Percentiles rank a stretch among this genome's conserved stretches.
phyloP scores from a whole-genome alignment of 2,888 invertebrate species.

The Nycteola revayana region DNA sequence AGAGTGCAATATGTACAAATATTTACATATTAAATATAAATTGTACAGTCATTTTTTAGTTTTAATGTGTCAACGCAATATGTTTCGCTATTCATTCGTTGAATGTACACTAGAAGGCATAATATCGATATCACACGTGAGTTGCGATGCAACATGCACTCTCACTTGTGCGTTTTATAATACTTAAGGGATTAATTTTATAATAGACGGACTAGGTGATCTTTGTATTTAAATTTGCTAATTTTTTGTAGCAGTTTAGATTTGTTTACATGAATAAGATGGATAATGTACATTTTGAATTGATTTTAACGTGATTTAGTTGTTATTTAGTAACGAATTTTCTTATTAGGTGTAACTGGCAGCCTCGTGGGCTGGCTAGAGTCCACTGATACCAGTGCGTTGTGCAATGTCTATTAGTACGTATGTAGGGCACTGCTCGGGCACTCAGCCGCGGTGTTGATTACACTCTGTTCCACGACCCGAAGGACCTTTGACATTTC shows the following conservation, averaged over 20 bases:
- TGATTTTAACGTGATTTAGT: constrained; percentile 82
- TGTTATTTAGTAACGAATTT: constrained; percentile 80
- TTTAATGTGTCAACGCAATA: constrained; percentile 80
- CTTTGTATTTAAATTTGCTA: constrained; percentile 81
- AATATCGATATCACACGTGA: constrained; percentile 74
- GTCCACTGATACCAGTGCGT: constrained; percentile 74
- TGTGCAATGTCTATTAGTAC: constrained; percentile 70
- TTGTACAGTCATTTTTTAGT: constrained; percentile 80
- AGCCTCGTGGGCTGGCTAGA: constrained; percentile 61
- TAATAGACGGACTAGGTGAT: constrained; percentile 76
- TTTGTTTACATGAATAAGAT: constrained; percentile 77
- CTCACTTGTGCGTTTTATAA: constrained; percentile 73
- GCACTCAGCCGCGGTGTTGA: constrained; percentile 10
- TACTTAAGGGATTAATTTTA: constrained; percentile 80
- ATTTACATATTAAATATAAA: constrained; percentile 82
- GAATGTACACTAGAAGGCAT: constrained; percentile 76
- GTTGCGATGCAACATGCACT: constrained; percentile 48
- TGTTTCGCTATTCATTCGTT: constrained; percentile 67
- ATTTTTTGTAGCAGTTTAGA: constrained; percentile 81
- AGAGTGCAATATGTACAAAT: constrained; percentile 90
- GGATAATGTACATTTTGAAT: constrained; percentile 81
- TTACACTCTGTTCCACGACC: no score
- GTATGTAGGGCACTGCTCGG: constrained; percentile 16
- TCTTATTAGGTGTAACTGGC: constrained; percentile 74
- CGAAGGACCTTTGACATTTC: no score